phyloP scores from a whole-genome alignment of 1,140 invertebrate species.

The Neodiprion fabricii region DNA sequence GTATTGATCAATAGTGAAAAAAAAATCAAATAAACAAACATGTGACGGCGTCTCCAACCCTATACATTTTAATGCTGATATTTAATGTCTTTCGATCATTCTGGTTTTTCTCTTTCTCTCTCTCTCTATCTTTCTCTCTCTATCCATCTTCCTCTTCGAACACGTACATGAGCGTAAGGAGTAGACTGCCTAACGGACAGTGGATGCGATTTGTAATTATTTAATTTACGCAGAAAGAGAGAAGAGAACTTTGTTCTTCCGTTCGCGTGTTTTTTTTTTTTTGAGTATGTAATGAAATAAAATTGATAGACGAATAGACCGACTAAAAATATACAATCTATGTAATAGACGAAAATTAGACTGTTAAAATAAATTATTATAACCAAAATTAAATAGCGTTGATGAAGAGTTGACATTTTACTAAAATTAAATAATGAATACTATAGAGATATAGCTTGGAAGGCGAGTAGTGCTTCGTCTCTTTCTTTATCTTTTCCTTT shows the following conservation, averaged over 20 bases:
- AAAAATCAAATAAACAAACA: slow-evolving; percentile 15
- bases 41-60: slow-evolving; percentile 27
- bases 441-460: not conserved
- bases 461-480: not conserved
- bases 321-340: too few species aligned
- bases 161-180: slow-evolving; percentile 18
- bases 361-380: slow-evolving; percentile 6
- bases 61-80: slow-evolving; percentile 26
- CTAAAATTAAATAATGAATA: not conserved
- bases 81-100: slow-evolving; percentile 16
- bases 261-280: too few species aligned
- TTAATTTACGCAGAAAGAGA: too few species aligned
- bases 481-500: not conserved
- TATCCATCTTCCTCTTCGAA: slow-evolving; percentile 22
- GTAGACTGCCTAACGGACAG: not conserved
- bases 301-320: too few species aligned
- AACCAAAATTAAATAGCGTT: not conserved
- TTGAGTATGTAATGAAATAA: too few species aligned
- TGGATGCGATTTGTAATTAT: too few species aligned
- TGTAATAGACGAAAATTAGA: not conserved
- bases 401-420: not conserved
- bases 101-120: slow-evolving; percentile 27
- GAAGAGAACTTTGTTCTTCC: too few species aligned
- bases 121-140: slow-evolving; percentile 31
- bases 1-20: not conserved